Evolutionary conservation across 2,888 invertebrate genomes (phyloP).

Genomic region (Conops quadrifasciatus): DNA sequence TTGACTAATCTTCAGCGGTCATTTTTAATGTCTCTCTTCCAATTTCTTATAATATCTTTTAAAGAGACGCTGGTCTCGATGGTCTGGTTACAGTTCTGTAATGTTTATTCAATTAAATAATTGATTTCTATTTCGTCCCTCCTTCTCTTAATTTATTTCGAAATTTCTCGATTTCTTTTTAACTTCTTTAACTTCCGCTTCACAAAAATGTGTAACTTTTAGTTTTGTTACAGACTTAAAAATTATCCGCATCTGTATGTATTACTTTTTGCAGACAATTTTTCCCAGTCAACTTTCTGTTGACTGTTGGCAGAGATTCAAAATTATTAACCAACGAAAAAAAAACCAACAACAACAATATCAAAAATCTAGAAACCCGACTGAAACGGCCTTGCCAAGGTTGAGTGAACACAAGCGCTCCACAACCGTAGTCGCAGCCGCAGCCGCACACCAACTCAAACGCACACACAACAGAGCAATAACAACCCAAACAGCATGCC

Average conservation of each 20-base stretch:
- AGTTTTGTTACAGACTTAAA: too few species aligned
- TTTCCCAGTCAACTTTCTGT: neutral
- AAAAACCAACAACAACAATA: neutral
- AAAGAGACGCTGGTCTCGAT: too few species aligned
- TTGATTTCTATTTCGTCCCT: too few species aligned
- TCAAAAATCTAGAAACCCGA: conserved; percentile 52
- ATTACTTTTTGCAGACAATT: too few species aligned
- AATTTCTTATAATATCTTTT: too few species aligned
- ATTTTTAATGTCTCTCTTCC: too few species aligned
- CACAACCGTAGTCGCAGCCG: neutral
- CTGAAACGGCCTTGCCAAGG: conserved; percentile 65
- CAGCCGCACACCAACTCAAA: neutral
- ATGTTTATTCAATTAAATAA: too few species aligned
- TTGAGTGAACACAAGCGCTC: conserved; percentile 54
- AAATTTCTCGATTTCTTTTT: too few species aligned
- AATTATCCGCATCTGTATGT: too few species aligned
- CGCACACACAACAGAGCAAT: neutral
- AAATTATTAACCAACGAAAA: neutral
- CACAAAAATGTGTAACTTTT: neutral
- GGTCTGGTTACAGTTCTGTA: too few species aligned
- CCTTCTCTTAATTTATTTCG: too few species aligned
- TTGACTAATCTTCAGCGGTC: too few species aligned
- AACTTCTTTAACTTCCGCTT: conserved; percentile 20
- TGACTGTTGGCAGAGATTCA: conserved; percentile 6
- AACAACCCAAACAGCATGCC: neutral